phyloP scores from a whole-genome alignment of 2,113 vertebrate species.

The Halichoeres trimaculatus region DNA sequence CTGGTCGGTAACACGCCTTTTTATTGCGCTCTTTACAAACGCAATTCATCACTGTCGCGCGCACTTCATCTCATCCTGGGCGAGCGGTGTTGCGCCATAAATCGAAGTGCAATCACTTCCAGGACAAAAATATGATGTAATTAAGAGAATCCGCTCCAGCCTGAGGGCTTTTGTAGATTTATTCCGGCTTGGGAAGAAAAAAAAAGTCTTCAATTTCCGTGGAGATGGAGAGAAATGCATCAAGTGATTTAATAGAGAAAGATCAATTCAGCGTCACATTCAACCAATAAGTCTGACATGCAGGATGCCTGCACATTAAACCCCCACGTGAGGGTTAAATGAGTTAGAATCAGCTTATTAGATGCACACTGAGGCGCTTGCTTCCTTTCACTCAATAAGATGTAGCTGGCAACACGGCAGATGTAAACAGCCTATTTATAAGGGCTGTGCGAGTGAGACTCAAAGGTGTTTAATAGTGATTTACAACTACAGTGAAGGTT shows the following conservation, averaged over 20 bases:
- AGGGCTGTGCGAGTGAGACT: conserved; percentile 13
- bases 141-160: conserved; percentile 39
- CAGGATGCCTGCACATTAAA: conserved; percentile 35
- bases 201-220: conserved; percentile 13
- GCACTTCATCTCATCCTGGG: conserved; percentile 40
- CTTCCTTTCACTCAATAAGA: conserved; percentile 51
- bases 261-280: conserved; percentile 46
- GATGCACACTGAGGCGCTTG: conserved; percentile 16
- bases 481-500: neutral
- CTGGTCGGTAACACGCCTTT: conserved; percentile 40
- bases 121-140: conserved; percentile 54
- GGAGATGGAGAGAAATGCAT: neutral
- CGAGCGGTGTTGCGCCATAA: conserved; percentile 11
- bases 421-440: conserved; percentile 42
- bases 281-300: conserved; percentile 14
- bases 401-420: conserved; percentile 33
- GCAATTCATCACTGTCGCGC: conserved; percentile 67
- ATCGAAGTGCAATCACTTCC: conserved; percentile 64
- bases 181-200: neutral
- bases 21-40: conserved; percentile 30
- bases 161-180: conserved; percentile 3
- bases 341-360: conserved; percentile 49
- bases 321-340: conserved; percentile 38
- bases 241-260: conserved; percentile 18
- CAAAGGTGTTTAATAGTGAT: conserved; percentile 22